A percentile compares a stretch with the other conserved stretches of the same genome.
These are phyloP conservation scores for Glaucomys volans DNA, from an alignment of 2,113 vertebrate genomes.

Conservation along the genomic window DNA sequence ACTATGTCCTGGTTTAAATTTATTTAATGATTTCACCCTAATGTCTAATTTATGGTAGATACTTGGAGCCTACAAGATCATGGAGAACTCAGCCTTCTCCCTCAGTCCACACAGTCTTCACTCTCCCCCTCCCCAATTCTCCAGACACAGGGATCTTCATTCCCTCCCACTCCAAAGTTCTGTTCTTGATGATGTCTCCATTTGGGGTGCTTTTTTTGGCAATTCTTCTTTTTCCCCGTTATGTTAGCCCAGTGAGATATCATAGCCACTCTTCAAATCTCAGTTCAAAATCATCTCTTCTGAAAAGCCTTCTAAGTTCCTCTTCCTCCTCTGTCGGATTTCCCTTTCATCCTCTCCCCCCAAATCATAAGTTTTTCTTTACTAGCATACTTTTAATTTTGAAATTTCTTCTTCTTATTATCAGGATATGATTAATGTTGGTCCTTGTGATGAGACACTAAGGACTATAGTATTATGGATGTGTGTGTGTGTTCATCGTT, in stretches of 20 bases:
- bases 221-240: too few species aligned
- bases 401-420: not conserved
- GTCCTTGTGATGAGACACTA: not conserved
- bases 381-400: not conserved
- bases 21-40: not conserved
- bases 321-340: not conserved
- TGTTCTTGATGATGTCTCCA: not conserved
- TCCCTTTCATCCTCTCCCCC: not conserved
- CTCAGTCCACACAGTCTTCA: not conserved
- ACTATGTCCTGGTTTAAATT: not conserved
- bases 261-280: not conserved
- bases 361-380: not conserved
- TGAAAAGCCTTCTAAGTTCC: not conserved
- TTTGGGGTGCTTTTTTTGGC: not conserved
- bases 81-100: not conserved
- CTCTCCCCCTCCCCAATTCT: not conserved
- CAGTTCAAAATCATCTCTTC: not conserved
- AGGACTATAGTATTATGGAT: not conserved
- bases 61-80: not conserved
- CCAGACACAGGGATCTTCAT: not conserved
- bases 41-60: not conserved
- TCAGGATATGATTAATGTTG: slow-evolving; percentile 39
- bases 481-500: not conserved
- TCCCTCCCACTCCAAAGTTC: not conserved
- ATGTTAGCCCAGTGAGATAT: not conserved